phyloP scores from a whole-genome alignment of 1,140 invertebrate species.

The Saxidomus purpurata region DNA sequence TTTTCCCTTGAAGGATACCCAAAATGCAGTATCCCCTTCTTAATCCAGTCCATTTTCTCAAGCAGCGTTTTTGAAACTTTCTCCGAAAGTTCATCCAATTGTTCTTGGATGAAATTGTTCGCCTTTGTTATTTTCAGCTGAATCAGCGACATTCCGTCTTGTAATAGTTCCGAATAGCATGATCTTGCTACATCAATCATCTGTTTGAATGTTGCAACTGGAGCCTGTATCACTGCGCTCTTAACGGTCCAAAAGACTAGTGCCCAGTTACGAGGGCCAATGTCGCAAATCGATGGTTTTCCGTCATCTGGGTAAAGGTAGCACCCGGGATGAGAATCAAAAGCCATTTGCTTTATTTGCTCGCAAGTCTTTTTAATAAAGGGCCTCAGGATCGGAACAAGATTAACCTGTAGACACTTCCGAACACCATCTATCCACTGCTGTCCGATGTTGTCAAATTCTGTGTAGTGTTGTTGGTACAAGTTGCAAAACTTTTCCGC shows the following conservation, averaged over 20 bases:
- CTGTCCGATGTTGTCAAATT: slow-evolving; percentile 26
- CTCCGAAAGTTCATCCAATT: neutral
- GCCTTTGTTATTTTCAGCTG: neutral
- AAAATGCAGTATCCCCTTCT: too few species aligned
- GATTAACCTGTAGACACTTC: slow-evolving; percentile 42
- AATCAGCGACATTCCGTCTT: neutral
- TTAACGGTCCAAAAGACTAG: slow-evolving; percentile 36
- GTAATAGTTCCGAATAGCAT: neutral
- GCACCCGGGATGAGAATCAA: slow-evolving; percentile 31
- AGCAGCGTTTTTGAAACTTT: neutral
- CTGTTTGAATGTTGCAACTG: neutral
- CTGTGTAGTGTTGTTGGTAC: neutral
- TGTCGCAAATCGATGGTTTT: slow-evolving; percentile 37
- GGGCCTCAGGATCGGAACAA: neutral
- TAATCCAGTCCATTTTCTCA: too few species aligned
- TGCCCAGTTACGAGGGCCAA: neutral
- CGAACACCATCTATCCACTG: slow-evolving; percentile 45
- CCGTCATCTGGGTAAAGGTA: neutral
- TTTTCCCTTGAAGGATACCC: neutral
- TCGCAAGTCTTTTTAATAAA: neutral
- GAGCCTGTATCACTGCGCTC: neutral
- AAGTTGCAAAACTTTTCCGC: slow-evolving; percentile 35
- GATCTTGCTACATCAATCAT: neutral
- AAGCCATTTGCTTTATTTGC: slow-evolving; percentile 21
- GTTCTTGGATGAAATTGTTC: neutral